Conservation (phyloP, 2,113 vertebrate genomes). For the Eudorcas thomsonii region DNA sequence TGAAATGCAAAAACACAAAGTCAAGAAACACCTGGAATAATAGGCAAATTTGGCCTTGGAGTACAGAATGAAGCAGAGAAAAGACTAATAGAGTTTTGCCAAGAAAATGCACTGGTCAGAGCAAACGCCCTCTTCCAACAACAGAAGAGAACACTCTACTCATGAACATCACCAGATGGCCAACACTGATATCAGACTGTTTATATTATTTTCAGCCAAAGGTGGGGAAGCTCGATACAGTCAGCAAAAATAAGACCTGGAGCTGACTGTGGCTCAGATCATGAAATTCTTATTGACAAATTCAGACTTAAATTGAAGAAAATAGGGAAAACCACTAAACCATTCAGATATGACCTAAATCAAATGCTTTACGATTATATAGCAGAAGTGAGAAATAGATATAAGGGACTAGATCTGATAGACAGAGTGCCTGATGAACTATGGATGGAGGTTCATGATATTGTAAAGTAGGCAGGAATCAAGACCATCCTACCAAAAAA, state of each 20-base stretch:
- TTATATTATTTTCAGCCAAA: neutral
- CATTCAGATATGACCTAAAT: neutral
- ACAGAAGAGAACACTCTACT: neutral
- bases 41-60: neutral
- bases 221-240: neutral
- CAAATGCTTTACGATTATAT: neutral
- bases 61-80: neutral
- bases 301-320: neutral
- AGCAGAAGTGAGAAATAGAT: neutral
- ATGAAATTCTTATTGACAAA: neutral
- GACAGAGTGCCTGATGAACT: neutral
- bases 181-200: neutral
- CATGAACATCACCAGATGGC: neutral
- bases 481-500: neutral
- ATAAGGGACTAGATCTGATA: neutral
- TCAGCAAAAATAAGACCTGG: neutral
- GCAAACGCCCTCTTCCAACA: neutral
- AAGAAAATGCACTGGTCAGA: neutral
- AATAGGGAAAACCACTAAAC: neutral
- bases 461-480: neutral
- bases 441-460: neutral
- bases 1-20: neutral
- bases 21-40: neutral
- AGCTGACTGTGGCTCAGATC: neutral
- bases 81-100: neutral